phyloP scores from a whole-genome alignment of 1,140 invertebrate species.

The Octopus bimaculoides region DNA sequence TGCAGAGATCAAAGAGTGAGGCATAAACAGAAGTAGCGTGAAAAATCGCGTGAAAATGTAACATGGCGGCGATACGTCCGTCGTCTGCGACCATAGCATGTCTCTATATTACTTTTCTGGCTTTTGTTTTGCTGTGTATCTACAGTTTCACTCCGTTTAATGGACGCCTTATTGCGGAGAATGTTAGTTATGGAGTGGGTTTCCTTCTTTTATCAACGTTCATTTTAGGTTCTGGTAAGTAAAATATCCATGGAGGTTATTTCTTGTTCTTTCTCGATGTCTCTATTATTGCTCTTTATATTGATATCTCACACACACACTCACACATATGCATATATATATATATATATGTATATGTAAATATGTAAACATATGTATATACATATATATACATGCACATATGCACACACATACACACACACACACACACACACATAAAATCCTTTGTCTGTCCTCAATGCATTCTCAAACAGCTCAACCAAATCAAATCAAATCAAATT shows the following conservation, averaged over 20 bases:
- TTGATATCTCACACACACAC: not conserved
- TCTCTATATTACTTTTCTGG: slow-evolving; percentile 26
- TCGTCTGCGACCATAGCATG: slow-evolving; percentile 27
- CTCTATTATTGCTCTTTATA: not conserved
- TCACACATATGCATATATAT: not conserved
- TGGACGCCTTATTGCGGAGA: slow-evolving; percentile 21
- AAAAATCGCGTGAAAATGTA: no score
- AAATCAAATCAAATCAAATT: no score
- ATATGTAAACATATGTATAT: no score
- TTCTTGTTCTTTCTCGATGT: not conserved
- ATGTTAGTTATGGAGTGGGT: slow-evolving; percentile 25
- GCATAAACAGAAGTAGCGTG: no score
- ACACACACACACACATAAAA: no score
- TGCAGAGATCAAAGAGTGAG: no score
- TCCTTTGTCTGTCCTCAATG: no score
- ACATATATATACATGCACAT: no score
- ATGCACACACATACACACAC: no score
- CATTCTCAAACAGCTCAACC: no score
- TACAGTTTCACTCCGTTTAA: slow-evolving; percentile 29
- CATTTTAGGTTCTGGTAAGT: not conserved
- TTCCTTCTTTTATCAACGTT: slow-evolving; percentile 13
- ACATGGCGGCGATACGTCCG: slow-evolving; percentile 9
- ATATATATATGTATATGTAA: no score
- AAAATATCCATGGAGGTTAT: not conserved
- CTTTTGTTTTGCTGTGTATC: slow-evolving; percentile 25